Evolutionary conservation across 2,797 vertebrate genomes (phyloP).

Genomic region (Neosilurus hyrtlii): DNA sequence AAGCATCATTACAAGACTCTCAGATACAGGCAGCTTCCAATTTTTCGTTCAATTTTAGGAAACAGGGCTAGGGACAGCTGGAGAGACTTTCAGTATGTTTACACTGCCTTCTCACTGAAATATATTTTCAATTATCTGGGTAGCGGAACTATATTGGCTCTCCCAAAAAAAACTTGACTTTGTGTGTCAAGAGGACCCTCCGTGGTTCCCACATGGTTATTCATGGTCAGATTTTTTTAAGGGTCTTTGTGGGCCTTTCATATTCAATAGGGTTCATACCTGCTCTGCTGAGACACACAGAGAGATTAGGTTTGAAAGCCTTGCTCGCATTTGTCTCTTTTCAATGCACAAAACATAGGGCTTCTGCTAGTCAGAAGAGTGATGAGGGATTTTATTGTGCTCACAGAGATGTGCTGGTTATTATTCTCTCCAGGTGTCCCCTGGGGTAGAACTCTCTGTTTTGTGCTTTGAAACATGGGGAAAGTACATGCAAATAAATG

Average conservation of each 20-base stretch:
- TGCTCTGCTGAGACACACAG: conserved; percentile 70
- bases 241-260: conserved; percentile 68
- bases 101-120: conserved; percentile 81
- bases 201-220: conserved; percentile 40
- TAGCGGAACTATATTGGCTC: conserved; percentile 26
- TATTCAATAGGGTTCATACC: conserved; percentile 86
- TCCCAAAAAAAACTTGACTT: conserved; percentile 27
- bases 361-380: conserved; percentile 53
- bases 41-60: conserved; percentile 30
- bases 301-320: conserved; percentile 66
- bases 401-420: conserved; percentile 57
- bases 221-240: conserved; percentile 43
- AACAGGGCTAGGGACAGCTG: conserved; percentile 39
- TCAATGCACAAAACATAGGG: conserved; percentile 78
- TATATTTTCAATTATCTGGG: conserved; percentile 32
- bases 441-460: conserved; percentile 63
- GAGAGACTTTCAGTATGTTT: conserved; percentile 55
- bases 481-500: conserved; percentile 72
- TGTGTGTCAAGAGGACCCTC: conserved; percentile 44
- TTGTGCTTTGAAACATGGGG: conserved; percentile 77
- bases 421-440: conserved; percentile 60
- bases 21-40: conserved; percentile 15
- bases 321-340: conserved; percentile 77
- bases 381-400: conserved; percentile 52
- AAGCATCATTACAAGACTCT: conserved; percentile 23